Conservation (phyloP, 1,140 invertebrate genomes). For the Lutraria rhynchaena region DNA sequence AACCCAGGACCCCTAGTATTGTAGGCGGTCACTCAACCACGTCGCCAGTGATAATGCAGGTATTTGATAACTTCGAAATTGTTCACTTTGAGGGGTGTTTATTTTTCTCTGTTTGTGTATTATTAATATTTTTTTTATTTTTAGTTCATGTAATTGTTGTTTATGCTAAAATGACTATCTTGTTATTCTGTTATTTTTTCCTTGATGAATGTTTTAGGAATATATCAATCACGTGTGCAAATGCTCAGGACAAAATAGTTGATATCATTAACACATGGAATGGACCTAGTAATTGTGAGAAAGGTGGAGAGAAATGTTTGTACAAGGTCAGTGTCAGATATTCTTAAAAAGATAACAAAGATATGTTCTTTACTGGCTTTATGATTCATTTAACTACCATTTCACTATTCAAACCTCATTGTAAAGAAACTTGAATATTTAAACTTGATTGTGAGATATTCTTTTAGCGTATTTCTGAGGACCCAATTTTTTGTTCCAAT, state of each 20-base stretch:
- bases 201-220: background rate
- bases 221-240: background rate
- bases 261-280: background rate
- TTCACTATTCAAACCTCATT: no score
- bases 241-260: background rate
- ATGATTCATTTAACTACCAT: no score
- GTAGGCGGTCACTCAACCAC: no score
- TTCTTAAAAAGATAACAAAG: no score
- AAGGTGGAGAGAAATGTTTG: slow-evolving; percentile 17
- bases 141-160: background rate
- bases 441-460: background rate
- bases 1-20: no score
- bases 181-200: background rate
- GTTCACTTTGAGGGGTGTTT: background rate
- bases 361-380: no score
- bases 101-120: background rate
- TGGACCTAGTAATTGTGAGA: slow-evolving; percentile 1
- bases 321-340: background rate
- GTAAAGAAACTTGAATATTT: no score
- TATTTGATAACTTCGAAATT: background rate
- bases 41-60: no score
- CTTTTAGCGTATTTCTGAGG: background rate
- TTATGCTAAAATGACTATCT: background rate
- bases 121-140: background rate
- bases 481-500: background rate